These are phyloP conservation scores for Cathartes aura DNA, from an alignment of 2,113 vertebrate species.

Conservation along the genomic window DNA sequence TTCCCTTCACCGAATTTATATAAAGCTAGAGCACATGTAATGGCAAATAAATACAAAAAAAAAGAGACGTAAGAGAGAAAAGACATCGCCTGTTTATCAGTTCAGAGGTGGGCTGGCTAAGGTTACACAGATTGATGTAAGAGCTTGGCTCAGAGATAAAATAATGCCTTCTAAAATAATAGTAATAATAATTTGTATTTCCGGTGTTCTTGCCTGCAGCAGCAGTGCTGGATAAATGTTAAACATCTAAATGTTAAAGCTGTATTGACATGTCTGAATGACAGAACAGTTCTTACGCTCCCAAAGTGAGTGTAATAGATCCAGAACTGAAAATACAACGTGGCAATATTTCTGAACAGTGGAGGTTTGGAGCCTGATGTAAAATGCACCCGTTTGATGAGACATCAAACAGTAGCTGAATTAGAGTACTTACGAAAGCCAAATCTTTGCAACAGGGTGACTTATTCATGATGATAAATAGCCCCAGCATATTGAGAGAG, in stretches of 20 bases:
- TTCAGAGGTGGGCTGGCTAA: not conserved
- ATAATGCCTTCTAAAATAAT: not conserved
- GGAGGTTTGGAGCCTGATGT: not conserved
- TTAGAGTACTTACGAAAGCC: not conserved
- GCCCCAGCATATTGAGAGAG: not conserved
- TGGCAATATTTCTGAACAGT: not conserved
- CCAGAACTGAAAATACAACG: not conserved
- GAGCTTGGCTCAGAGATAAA: not conserved
- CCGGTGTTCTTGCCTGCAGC: not conserved
- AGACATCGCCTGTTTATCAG: not conserved
- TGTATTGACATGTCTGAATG: not conserved
- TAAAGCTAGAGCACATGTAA: not conserved
- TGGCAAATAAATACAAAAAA: not conserved
- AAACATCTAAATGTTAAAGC: not conserved
- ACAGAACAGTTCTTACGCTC: not conserved
- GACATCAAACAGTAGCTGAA: not conserved
- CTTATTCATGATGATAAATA: not conserved
- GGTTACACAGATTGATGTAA: not conserved
- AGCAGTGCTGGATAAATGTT: not conserved
- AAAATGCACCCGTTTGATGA: not conserved
- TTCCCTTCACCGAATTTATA: not conserved
- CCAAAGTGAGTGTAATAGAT: not conserved
- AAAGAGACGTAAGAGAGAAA: not conserved
- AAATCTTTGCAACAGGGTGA: not conserved
- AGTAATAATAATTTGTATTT: not conserved